These are phyloP conservation scores for Cynoglossus semilaevis DNA, from an alignment of 2,113 vertebrate genomes.

Conservation along the genomic window DNA sequence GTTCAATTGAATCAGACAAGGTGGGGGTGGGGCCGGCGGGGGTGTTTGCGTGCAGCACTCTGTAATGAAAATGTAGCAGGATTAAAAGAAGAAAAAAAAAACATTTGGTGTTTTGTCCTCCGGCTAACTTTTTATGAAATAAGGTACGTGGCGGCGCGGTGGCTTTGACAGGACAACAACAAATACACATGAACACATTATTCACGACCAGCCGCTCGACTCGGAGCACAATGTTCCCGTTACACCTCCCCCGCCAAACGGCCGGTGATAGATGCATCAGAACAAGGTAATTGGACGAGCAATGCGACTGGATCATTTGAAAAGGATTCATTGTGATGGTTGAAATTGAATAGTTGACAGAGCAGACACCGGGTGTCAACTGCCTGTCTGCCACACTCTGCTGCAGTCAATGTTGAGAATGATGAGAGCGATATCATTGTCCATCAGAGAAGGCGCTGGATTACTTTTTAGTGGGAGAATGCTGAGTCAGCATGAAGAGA, in stretches of 20 bases:
- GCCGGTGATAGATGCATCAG: slow-evolving; percentile 14
- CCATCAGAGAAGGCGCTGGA: slow-evolving; percentile 62
- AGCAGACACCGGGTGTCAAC: slow-evolving; percentile 57
- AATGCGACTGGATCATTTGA: slow-evolving; percentile 49
- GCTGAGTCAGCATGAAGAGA: slow-evolving; percentile 62
- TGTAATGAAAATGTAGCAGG: slow-evolving; percentile 57
- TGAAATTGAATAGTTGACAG: slow-evolving; percentile 50
- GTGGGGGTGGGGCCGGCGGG: slow-evolving; percentile 31
- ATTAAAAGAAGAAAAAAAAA: slow-evolving; percentile 6
- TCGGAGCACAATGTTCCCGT: slow-evolving; percentile 24
- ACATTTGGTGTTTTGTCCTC: slow-evolving; percentile 56
- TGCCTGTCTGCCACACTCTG: slow-evolving; percentile 43
- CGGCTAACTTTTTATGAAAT: slow-evolving; percentile 44
- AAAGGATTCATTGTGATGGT: slow-evolving; percentile 37
- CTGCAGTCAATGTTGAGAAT: slow-evolving; percentile 18
- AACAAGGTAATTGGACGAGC: slow-evolving; percentile 36
- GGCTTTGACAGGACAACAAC: slow-evolving; percentile 37
- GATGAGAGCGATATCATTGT: slow-evolving; percentile 62
- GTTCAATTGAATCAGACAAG: slow-evolving; percentile 77
- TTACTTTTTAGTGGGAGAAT: slow-evolving; percentile 63
- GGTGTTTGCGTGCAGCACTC: slow-evolving; percentile 49
- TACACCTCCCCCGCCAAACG: slow-evolving; percentile 21
- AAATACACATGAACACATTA: slow-evolving; percentile 31
- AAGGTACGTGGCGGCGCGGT: background rate
- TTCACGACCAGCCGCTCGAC: slow-evolving; percentile 36